Percentiles rank a stretch among this genome's conserved stretches.
Conservation (phyloP, 2,113 vertebrate species). For the Oreochromis niloticus region DNA sequence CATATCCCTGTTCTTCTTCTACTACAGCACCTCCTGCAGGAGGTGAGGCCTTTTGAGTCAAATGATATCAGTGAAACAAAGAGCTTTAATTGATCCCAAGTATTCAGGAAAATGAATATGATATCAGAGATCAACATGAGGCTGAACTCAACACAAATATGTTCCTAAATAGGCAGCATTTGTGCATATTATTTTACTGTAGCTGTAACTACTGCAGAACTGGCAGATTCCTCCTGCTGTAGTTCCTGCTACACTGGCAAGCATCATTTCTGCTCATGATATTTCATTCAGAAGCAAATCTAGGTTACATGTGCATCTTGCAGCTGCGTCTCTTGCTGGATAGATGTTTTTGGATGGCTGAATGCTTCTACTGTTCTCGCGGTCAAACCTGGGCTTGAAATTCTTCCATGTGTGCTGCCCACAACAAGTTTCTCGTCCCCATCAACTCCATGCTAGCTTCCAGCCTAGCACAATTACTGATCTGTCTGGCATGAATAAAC, state of each 20-base stretch:
- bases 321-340: background rate
- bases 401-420: background rate
- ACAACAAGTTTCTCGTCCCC: background rate
- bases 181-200: background rate
- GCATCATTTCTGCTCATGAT: background rate
- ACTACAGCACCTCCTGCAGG: background rate
- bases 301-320: background rate
- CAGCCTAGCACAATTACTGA: background rate
- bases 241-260: background rate
- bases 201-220: background rate
- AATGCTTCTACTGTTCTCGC: accelerated
- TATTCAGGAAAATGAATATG: background rate
- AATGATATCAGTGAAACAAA: background rate
- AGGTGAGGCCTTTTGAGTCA: background rate
- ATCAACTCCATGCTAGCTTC: background rate
- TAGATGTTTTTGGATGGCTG: background rate
- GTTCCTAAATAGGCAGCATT: background rate
- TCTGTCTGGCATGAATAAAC: background rate
- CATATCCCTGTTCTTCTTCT: background rate
- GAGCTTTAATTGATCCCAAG: accelerated
- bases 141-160: background rate
- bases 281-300: background rate
- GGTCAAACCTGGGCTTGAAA: accelerated
- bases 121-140: background rate
- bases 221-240: background rate